Base-by-base conservation (phyloP, 2,888 invertebrate genomes). In the Trichogramma evanescens region DNA sequence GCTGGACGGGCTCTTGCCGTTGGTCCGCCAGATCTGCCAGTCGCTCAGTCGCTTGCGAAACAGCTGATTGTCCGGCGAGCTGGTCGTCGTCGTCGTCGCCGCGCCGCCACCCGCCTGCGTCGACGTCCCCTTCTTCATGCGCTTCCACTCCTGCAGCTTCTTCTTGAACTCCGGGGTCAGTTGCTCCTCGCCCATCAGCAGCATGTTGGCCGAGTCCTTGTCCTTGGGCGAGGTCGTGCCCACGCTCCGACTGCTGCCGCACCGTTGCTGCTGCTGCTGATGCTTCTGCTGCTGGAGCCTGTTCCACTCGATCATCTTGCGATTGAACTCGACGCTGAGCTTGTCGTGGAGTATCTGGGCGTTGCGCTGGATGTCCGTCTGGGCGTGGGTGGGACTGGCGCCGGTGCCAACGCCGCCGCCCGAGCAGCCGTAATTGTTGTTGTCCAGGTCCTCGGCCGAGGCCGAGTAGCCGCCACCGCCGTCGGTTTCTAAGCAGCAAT, bases 61-160 rank as follows among this genome's bases (percentile, higher is more conserved):
- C 43, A 70, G 62, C 48, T 69, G 66, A 42, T 67, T 68, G 42
- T 71, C 69, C 38, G 69, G 59, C 4, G 67, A 65, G 3, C 67
- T 56, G 26, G 69, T 58, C 6, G 64, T 48, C 1, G 63, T 65
- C 0, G 69, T 58, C 6, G 64, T 48, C 1, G 63, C 65, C 0
- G 57, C 10, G 4, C 50, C 26, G 8, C 41, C 9, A 7, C 50
- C 26, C 2, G 6, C 26, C 26, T 26, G 26, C 6, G 64, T 48
- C 1, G 63, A 63, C 8, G 46, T 10, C 5, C 10, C 26, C 63
- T 81, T 86, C 69, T 86, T 87, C 70, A 84, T 86, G 57, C 86
- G 85, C 71, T 93, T 89, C 94, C 93, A 94, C 75, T 93, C 93
- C 66, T 88, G 86, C 41, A 94, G 79, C 74, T 93, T 93, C 75